phyloP scores from a whole-genome alignment of 2,888 invertebrate species.

The Drosophila neotestacea region DNA sequence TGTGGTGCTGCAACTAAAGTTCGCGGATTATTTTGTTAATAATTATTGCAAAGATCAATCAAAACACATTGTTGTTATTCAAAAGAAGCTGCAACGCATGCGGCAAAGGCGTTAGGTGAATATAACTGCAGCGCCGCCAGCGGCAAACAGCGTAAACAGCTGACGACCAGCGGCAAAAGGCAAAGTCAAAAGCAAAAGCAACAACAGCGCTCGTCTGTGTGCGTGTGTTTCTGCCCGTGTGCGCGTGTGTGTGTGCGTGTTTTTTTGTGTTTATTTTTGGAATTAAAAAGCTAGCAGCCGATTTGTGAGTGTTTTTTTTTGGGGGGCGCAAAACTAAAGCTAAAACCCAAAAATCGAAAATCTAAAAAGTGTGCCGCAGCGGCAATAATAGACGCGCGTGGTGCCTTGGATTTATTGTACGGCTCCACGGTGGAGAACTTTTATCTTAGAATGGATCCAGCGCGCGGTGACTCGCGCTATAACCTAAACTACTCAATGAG shows the following conservation, averaged over 20 bases:
- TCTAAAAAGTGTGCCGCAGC: slow-evolving; percentile 64
- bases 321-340: slow-evolving; percentile 51
- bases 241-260: slow-evolving; percentile 57
- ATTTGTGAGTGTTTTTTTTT: slow-evolving; percentile 60
- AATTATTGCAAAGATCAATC: slow-evolving; percentile 27
- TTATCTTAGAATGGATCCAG: slow-evolving; percentile 91
- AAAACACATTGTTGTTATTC: slow-evolving; percentile 5
- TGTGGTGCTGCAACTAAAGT: slow-evolving; percentile 53
- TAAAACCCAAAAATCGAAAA: slow-evolving; percentile 44
- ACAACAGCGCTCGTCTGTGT: slow-evolving; percentile 21
- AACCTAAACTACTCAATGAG: slow-evolving; percentile 93
- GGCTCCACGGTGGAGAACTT: slow-evolving; percentile 85
- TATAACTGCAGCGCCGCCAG: slow-evolving; percentile 33
- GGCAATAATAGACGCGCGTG: slow-evolving; percentile 82
- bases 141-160: slow-evolving; percentile 53
- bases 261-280: slow-evolving; percentile 80
- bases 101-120: slow-evolving; percentile 23
- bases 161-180: slow-evolving; percentile 41
- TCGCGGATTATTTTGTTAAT: slow-evolving; percentile 45
- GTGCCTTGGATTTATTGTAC: slow-evolving; percentile 79
- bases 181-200: slow-evolving; percentile 23
- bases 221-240: slow-evolving; percentile 37
- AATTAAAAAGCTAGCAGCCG: slow-evolving; percentile 66
- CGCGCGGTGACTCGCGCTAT: slow-evolving; percentile 96
- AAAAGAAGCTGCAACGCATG: slow-evolving; percentile 29